Base-by-base conservation (phyloP, 2,888 invertebrate species). In the Caenorhabditis angaria region DNA sequence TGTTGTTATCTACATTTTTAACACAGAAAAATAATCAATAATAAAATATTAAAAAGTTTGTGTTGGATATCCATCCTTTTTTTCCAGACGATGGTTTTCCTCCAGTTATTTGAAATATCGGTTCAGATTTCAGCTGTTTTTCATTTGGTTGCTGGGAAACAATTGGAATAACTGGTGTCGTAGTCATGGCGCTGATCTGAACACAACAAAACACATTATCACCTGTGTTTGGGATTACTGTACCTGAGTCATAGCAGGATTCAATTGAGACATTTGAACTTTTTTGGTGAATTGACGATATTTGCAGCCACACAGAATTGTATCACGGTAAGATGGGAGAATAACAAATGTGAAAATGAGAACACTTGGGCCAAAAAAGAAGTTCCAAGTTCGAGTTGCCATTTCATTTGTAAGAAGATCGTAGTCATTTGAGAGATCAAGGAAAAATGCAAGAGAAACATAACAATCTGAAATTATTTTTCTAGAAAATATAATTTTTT, bases 281-380 rank as follows among this genome's bases (percentile, higher is more conserved):
- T 60, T 63, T 50, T 58, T 53, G 22, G 67, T 65, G 61, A 67
- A 67, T 35, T 61, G 67, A 12, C 72, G 67, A 35, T 72, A 67
- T 54, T 63, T 62, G 53, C 72, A 72, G 35, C 76, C 76, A 24
- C 76, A 76, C 55, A 76, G 66, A 28, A 76, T 61, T 0, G 64
- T 67, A 29, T 76, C 76, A 12, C 76, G 64, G 50, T 76, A 76
- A 20, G 72, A 64, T 8, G 76, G 76, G 10, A 76, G 62, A 35
- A 72, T 73, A 29, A 67, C n/a, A 29, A 76, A 73, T 12, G 70
- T 65, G 51, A 76, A 68, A 14, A 73, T 67, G 35, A 76, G 58
- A 14, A 65, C 58, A 5, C 56, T 54, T 18, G 68, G 69, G 12
- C 60, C 71, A 41, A 76, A 76, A 50, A 76, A 70, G 67, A 70